Conservation (phyloP, 2,888 invertebrate genomes). For the Steinernema scapterisci region DNA sequence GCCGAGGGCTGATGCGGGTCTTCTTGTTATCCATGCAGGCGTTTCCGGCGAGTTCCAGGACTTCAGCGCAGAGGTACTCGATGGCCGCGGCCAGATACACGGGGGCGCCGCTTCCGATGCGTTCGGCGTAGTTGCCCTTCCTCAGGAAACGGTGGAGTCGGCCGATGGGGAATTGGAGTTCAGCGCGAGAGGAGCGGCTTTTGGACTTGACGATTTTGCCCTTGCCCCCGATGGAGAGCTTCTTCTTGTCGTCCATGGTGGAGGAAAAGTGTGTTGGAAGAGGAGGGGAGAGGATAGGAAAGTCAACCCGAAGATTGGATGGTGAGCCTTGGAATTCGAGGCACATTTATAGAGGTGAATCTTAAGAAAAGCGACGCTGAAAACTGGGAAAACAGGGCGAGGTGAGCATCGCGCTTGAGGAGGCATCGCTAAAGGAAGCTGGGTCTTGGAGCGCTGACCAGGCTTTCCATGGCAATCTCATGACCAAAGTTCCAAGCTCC, state of each 20-base stretch:
- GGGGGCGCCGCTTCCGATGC: conserved; percentile 3
- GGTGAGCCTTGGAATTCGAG: too few relatives aligned
- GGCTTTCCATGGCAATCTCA: too few relatives aligned
- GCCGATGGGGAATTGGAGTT: background rate
- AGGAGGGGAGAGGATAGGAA: too few relatives aligned
- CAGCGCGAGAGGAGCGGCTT: background rate
- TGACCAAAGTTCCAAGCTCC: too few relatives aligned
- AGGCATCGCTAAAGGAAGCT: too few relatives aligned
- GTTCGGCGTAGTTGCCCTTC: conserved; percentile 23
- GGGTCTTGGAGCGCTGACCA: too few relatives aligned
- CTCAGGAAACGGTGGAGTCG: conserved; percentile 1
- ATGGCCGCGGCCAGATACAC: conserved; percentile 17
- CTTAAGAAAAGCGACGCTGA: too few relatives aligned
- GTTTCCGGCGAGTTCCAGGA: conserved; percentile 6
- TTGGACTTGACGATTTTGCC: background rate
- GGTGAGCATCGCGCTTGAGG: too few relatives aligned
- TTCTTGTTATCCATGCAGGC: conserved; percentile 10
- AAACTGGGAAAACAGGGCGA: too few relatives aligned
- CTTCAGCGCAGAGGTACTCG: conserved; percentile 12
- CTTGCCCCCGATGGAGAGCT: background rate
- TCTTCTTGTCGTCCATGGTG: background rate
- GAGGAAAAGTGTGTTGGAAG: too few relatives aligned
- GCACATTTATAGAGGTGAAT: too few relatives aligned
- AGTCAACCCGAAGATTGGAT: too few relatives aligned
- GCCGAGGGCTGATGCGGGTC: background rate